Base-by-base conservation (phyloP, 1,140 invertebrate species). In the Andricus grossulariae region DNA sequence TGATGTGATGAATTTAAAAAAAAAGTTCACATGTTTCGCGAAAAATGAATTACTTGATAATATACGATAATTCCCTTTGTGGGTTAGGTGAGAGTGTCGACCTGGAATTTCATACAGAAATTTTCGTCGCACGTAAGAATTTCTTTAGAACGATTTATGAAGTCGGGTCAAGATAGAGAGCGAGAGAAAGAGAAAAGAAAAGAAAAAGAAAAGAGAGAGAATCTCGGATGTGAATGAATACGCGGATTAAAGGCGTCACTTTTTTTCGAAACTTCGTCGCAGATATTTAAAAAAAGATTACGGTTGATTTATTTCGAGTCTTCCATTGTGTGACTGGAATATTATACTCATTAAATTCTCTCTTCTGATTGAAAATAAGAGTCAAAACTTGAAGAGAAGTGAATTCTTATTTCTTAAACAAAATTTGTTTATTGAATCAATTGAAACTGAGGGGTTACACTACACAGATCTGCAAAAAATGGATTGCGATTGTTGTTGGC, bases 111-210 rank as follows among this genome's bases (percentile, higher is more conserved):
- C 32, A 15, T 66, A 66, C 16, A 45, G 60, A 66, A 39, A 66
- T 66, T 66, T 66, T 66, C 39, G 60, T 66, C 60, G 60, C 25
- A 32, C 25, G 60, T 66, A 15, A 39, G 60, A 66, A 66, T 66
- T 45, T 66, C 25, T 66, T 15, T 66, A n/a, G 60, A 39, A 32
- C 60, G 60, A 66, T 66, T 66, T 39, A 32, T 66, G 25, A 15
- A 66, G 60, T 66, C 21, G 25, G 60, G 60, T 66, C 16, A 66
- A 32, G 60, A 66, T 66, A 39, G 39, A 66, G 60, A 66, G 25
- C 16, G 3, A 66, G n/a, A 54, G 32, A 66, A 66, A 39, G 25
- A 39, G 60, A 16, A 45, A 11, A 45, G 1, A 45, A 45, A 45
- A 45, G 10, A 45, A 45, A 45, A 11, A 45, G 39, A 11, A 45